These are phyloP conservation scores for Spinus olivaceus DNA, from an alignment of 2,797 vertebrate species.

Conservation along the genomic window DNA sequence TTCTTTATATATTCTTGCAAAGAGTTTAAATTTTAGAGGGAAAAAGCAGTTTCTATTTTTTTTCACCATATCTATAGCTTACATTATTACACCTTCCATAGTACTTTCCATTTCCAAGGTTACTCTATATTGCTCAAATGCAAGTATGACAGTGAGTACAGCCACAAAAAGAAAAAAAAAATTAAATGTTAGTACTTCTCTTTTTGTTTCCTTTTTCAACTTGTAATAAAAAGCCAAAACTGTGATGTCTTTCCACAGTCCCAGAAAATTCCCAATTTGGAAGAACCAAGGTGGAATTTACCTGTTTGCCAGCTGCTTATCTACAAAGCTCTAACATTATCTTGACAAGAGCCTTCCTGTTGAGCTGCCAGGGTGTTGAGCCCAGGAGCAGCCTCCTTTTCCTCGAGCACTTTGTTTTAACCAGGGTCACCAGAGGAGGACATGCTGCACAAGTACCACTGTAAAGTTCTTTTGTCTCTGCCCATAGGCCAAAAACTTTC, in stretches of 20 bases:
- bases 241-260: background rate
- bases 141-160: background rate
- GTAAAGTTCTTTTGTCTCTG: background rate
- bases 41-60: background rate
- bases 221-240: background rate
- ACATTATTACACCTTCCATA: background rate
- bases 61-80: background rate
- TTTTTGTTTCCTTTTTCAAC: background rate
- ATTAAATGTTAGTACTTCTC: background rate
- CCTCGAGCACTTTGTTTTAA: rapidly evolving
- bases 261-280: background rate
- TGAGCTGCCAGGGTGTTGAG: background rate
- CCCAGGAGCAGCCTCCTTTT: background rate
- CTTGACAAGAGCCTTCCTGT: background rate
- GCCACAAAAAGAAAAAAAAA: background rate
- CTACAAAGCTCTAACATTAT: background rate
- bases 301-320: background rate
- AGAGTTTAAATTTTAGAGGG: background rate
- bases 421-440: background rate
- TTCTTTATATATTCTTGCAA: background rate
- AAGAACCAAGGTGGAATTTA: background rate
- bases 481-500: background rate
- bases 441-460: background rate
- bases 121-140: background rate
- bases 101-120: background rate